Evolutionary conservation across 2,113 vertebrate species (phyloP).

Genomic region (Ailuropoda melanoleuca): DNA sequence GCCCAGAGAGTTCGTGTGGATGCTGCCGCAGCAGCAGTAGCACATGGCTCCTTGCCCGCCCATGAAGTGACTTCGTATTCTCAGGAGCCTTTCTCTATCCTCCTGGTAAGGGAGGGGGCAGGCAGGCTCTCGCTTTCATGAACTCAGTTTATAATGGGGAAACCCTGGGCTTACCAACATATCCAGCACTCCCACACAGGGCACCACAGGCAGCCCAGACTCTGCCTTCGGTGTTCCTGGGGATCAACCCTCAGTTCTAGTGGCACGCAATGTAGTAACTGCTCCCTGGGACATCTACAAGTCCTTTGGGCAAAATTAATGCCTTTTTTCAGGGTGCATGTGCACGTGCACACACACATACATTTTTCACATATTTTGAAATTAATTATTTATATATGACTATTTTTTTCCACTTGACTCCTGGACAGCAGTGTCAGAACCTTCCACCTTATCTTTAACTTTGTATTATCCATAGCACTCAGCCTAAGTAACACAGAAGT

Average conservation of each 20-base stretch:
- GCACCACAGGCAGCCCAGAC: neutral
- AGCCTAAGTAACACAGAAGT: neutral
- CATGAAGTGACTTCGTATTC: neutral
- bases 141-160: conserved; percentile 40
- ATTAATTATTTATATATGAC: neutral
- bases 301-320: neutral
- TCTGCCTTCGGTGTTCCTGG: neutral
- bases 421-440: neutral
- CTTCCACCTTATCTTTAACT: neutral
- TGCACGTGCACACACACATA: neutral
- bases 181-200: neutral
- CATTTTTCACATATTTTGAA: neutral
- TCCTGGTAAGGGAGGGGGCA: neutral
- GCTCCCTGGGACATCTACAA: neutral
- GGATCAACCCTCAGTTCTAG: neutral
- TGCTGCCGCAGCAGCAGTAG: neutral
- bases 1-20: neutral
- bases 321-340: neutral
- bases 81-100: conserved; percentile 20
- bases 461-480: neutral
- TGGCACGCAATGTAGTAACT: neutral
- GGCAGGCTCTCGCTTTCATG: conserved; percentile 15
- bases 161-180: neutral
- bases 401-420: neutral
- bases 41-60: neutral